phyloP scores from a whole-genome alignment of 2,113 vertebrate species.

The Calyptommatus sinebrachiatus region DNA sequence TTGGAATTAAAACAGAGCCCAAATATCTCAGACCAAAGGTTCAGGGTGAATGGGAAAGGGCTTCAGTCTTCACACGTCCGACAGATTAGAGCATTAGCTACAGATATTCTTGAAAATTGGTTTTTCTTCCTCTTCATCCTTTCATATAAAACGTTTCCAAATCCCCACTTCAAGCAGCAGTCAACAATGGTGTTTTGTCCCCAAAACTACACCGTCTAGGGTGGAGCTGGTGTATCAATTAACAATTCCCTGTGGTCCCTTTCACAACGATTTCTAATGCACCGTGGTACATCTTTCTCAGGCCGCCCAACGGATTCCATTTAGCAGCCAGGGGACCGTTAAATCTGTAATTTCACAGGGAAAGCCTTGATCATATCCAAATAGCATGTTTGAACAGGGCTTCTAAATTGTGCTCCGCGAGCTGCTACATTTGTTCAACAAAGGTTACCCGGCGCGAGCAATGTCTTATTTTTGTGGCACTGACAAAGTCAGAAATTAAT shows the following conservation, averaged over 20 bases:
- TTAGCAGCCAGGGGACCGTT: slow-evolving; percentile 43
- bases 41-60: too few species aligned
- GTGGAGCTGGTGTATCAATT: slow-evolving; percentile 28
- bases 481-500: slow-evolving; percentile 13
- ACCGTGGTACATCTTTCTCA: slow-evolving; percentile 25
- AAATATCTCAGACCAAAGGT: too few species aligned
- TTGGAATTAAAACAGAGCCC: too few species aligned
- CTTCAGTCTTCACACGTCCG: too few species aligned
- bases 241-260: slow-evolving; percentile 37
- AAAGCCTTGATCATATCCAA: slow-evolving; percentile 26
- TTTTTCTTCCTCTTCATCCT: not conserved
- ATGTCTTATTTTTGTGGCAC: not conserved
- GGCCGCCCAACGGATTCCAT: slow-evolving; percentile 5
- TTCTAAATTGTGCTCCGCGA: slow-evolving; percentile 44
- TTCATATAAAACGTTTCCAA: fast-evolving
- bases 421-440: slow-evolving; percentile 49
- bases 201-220: slow-evolving; percentile 24
- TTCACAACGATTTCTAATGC: slow-evolving; percentile 45
- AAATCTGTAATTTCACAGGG: slow-evolving; percentile 57
- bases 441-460: slow-evolving; percentile 7
- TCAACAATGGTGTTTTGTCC: slow-evolving; percentile 46
- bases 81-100: too few species aligned
- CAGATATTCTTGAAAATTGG: not conserved
- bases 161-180: slow-evolving; percentile 33
- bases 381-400: slow-evolving; percentile 52